Conservation (phyloP, 2,888 invertebrate species). For the Agrilus cyanescens region DNA sequence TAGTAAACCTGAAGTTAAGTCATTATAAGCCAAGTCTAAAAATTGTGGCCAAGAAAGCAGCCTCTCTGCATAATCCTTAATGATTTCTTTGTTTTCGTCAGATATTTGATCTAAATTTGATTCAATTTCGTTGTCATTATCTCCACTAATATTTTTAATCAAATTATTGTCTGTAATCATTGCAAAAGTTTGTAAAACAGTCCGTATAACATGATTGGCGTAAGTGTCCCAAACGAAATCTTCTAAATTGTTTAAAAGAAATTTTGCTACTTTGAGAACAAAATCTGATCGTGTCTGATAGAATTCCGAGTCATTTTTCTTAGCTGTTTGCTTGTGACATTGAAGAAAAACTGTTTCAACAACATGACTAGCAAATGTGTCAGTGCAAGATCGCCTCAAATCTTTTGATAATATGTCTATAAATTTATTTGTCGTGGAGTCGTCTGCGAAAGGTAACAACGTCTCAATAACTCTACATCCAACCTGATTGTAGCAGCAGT, state of each 20-base stretch:
- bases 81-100: slow-evolving; percentile 47
- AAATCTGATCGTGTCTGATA: slow-evolving; percentile 47
- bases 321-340: slow-evolving; percentile 39
- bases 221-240: slow-evolving; percentile 70
- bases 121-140: background rate
- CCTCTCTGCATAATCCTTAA: slow-evolving; percentile 50
- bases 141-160: slow-evolving; percentile 20
- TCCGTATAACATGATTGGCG: slow-evolving; percentile 65
- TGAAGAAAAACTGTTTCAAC: slow-evolving; percentile 57
- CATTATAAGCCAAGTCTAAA: slow-evolving; percentile 54
- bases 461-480: slow-evolving; percentile 67
- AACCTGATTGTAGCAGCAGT: slow-evolving; percentile 66
- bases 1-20: slow-evolving; percentile 58
- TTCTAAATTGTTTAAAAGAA: slow-evolving; percentile 71
- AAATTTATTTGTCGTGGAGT: slow-evolving; percentile 50
- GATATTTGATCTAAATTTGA: slow-evolving; percentile 30
- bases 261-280: slow-evolving; percentile 59
- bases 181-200: slow-evolving; percentile 56
- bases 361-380: slow-evolving; percentile 70
- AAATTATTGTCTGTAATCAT: slow-evolving; percentile 38
- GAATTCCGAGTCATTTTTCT: slow-evolving; percentile 12
- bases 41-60: slow-evolving; percentile 69
- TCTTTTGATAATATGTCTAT: slow-evolving; percentile 50
- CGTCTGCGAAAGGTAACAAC: slow-evolving; percentile 55
- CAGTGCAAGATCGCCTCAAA: slow-evolving; percentile 58